phyloP scores from a whole-genome alignment of 2,797 vertebrate genomes.

The Spinibarbus caldwelli region DNA sequence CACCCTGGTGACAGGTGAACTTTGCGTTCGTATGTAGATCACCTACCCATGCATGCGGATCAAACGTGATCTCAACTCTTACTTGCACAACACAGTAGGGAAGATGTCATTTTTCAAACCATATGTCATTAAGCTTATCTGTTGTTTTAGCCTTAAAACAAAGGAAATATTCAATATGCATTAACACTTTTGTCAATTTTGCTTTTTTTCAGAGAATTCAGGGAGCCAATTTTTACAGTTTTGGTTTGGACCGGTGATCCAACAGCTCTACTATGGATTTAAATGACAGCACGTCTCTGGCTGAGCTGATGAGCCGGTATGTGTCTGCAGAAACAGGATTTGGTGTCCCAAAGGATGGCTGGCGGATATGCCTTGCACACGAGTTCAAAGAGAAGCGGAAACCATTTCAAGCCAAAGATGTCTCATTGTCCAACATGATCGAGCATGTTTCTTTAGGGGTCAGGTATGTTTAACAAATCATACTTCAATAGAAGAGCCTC shows the following conservation, averaged over 20 bases:
- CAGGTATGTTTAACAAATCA: constrained; percentile 76
- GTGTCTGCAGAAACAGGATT: constrained; percentile 81
- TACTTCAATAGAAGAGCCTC: background rate
- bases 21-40: constrained; percentile 16
- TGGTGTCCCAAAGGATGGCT: constrained; percentile 85
- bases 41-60: background rate
- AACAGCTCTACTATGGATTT: constrained; percentile 69
- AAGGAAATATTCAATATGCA: background rate
- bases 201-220: background rate
- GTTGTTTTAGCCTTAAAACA: background rate
- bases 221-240: background rate
- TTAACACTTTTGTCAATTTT: background rate
- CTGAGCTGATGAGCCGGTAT: constrained; percentile 85
- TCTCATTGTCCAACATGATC: constrained; percentile 82
- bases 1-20: constrained; percentile 10
- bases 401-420: constrained; percentile 86
- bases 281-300: constrained; percentile 70
- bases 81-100: background rate
- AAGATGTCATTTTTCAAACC: background rate
- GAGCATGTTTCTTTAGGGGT: constrained; percentile 85
- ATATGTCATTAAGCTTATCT: background rate
- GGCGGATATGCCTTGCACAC: constrained; percentile 92
- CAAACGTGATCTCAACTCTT: background rate
- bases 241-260: background rate
- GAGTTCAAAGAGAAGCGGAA: constrained; percentile 92